Evolutionary conservation across 2,797 vertebrate genomes (phyloP), one percentile per base, ranked within the genome.

Genomic region (Ptychadena robeensis): DNA sequence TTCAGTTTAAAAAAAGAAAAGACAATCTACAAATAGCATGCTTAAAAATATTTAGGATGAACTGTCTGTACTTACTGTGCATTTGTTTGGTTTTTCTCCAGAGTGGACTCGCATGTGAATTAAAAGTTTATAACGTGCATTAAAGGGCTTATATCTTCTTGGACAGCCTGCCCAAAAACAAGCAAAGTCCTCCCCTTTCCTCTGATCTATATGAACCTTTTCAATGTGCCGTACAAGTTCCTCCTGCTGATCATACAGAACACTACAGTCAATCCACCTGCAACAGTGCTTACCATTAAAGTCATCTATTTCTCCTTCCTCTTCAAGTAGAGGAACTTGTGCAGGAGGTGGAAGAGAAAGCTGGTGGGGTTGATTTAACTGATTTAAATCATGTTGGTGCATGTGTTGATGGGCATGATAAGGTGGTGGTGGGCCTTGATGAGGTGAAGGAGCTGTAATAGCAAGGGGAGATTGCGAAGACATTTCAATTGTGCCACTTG

Each of bases 31-130:
- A n/a, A n/a, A n/a, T n/a, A n/a, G n/a, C n/a, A n/a, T n/a, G n/a
- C n/a, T n/a, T n/a, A n/a, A n/a, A n/a, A n/a, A n/a, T n/a, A n/a
- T n/a, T n/a, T n/a, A n/a, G n/a, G n/a, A n/a, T n/a, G n/a, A n/a
- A n/a, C n/a, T n/a, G 25, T 28, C 9, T 10, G 59, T 12, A 93
- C 94, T 93, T 90, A 99, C 98, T 91, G 94, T 97, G 91, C 98
- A 99, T 89, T 97, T 98, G 94, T 99, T 99, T 9, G 98, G 98
- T 90, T 98, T 99, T 93, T 99, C 98, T 86, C 98, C 98, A 0
- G 98, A 99, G 89, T 99, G 98, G 86, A 99, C 95, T 91, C 98
- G 94, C 98, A 99, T 99, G 89, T 99, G 98, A 91, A 98, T 99
- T 10, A 99, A 93, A 86, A 99, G 94, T 90, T 99, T 99, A 89